These are phyloP conservation scores for Pterocles burchelli DNA, from an alignment of 2,113 vertebrate species.

Conservation along the genomic window DNA sequence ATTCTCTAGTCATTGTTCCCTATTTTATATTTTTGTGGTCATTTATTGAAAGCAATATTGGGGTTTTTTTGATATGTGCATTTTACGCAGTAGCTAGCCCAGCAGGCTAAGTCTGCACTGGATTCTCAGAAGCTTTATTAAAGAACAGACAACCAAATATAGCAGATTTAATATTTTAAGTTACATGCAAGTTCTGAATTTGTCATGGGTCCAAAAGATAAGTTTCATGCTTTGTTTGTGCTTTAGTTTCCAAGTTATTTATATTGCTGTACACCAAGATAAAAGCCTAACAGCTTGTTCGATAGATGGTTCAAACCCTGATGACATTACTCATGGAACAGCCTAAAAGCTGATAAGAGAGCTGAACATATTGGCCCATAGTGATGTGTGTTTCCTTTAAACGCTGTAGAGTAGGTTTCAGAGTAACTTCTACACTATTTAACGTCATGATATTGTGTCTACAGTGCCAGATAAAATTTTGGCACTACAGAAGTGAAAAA, in stretches of 20 bases:
- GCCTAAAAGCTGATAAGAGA: not conserved
- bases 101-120: not conserved
- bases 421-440: not conserved
- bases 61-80: not conserved
- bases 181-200: not conserved
- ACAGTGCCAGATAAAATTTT: not conserved
- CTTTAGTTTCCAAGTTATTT: not conserved
- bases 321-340: not conserved
- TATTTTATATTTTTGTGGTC: not conserved
- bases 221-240: not conserved
- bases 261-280: not conserved
- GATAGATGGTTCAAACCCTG: not conserved
- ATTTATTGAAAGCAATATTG: not conserved
- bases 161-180: not conserved
- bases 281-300: not conserved
- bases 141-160: not conserved
- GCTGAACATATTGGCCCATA: not conserved
- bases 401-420: not conserved
- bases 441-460: not conserved
- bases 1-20: not conserved
- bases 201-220: not conserved
- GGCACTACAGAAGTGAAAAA: not conserved
- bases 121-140: not conserved
- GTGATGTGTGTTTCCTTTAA: constrained; percentile 2
- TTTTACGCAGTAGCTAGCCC: not conserved